Evolutionary conservation across 2,113 vertebrate genomes (phyloP), one percentile per base, ranked within the genome.

Genomic region (Neodontobutis hainanensis): DNA sequence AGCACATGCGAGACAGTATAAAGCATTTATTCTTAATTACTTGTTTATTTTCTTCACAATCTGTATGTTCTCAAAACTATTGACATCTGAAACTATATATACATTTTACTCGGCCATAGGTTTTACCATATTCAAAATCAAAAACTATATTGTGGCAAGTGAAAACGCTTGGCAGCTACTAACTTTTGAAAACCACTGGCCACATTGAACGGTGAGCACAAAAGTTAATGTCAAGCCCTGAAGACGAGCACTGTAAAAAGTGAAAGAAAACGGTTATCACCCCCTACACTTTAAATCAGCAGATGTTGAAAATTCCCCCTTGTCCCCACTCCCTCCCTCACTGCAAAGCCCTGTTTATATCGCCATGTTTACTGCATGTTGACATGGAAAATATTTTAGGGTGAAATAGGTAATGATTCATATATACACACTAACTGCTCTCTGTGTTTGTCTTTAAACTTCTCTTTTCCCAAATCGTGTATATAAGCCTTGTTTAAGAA

Each of bases 311-410:
- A 53, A 63, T 55, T 50, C 34, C 58, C 59, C 51, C 56, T 60
- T 14, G 34, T 19, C 74, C 42, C 43, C 32, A 63, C 78, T 81
- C 87, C 80, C 84, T 85, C 86, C 83, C 86, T 75, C 78, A 42
- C 80, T 63, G 70, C 72, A 70, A 80, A 83, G 70, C 86, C 81
- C 82, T 76, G 68, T 80, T 81, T 71, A 63, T 78, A 82, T 72
- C 80, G 5, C 81, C 75, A 78, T 90, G 85, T 91, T 88, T 87
- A 85, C 77, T 56, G 61, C 67, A 87, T 92, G 88, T 92, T 91
- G 89, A 91, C 89, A 92, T 89, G 86, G 78, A 88, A 89, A 91
- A 92, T 92, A 92, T 91, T 92, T 91, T 90, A 92, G 81, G 89
- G 86, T 76, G 86, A 88, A 91, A 91, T 90, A 92, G 32, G 76